Conservation (phyloP, 2,888 invertebrate genomes). For the Diaprepes abbreviatus region DNA sequence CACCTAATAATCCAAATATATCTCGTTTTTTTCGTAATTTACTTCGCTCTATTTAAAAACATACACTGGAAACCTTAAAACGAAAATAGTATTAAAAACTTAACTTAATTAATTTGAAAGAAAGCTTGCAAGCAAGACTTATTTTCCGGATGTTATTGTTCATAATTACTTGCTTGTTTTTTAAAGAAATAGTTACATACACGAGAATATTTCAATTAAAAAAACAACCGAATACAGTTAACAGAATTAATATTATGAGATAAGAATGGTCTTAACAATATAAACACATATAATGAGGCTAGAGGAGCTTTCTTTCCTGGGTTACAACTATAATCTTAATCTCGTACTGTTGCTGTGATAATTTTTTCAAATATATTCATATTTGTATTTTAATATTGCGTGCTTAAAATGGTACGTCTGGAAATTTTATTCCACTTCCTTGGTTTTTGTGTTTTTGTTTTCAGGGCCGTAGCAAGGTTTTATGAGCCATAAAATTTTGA, state of each 20-base stretch:
- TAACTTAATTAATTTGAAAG: background rate
- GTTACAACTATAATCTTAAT: conserved; percentile 19
- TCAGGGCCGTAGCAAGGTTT: conserved; percentile 21
- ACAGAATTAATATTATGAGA: conserved; percentile 19
- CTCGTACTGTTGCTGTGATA: conserved; percentile 24
- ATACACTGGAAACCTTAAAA: too few relatives aligned
- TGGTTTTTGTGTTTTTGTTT: conserved; percentile 17
- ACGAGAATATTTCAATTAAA: conserved; percentile 14
- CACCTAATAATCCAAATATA: too few relatives aligned
- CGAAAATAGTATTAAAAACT: too few relatives aligned
- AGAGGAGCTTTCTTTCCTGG: conserved; percentile 22
- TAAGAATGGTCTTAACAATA: conserved; percentile 18
- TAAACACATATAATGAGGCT: conserved; percentile 21
- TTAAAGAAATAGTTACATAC: background rate
- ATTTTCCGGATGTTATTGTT: conserved; percentile 7
- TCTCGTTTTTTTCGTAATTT: too few relatives aligned
- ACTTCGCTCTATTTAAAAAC: too few relatives aligned
- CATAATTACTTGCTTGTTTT: background rate
- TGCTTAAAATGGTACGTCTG: conserved; percentile 25
- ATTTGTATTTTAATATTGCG: conserved; percentile 43
- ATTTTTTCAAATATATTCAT: conserved; percentile 41
- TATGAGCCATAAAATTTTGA: background rate
- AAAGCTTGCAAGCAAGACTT: background rate
- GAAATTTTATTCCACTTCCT: conserved; percentile 31
- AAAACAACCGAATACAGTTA: conserved; percentile 19